Evolutionary conservation across 1,140 invertebrate genomes (phyloP).

Genomic region (Orchesella cincta): DNA sequence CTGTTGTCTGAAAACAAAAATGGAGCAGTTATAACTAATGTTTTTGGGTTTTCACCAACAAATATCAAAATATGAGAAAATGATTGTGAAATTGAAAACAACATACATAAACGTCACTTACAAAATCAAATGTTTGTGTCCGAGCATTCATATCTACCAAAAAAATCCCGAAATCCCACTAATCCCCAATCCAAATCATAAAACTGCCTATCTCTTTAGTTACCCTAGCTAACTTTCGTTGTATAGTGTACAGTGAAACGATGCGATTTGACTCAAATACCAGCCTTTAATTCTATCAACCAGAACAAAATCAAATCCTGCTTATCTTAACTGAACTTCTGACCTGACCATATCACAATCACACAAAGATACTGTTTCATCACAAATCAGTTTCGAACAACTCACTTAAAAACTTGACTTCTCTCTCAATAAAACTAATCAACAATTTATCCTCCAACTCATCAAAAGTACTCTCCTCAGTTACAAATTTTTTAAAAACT

Average conservation of each 20-base stretch:
- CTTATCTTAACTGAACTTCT: not conserved
- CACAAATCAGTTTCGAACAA: too few species aligned
- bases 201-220: not conserved
- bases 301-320: not conserved
- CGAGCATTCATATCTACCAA: conserved; percentile 75
- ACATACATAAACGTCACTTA: too few species aligned
- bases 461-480: too few species aligned
- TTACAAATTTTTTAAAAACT: too few species aligned
- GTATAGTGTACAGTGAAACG: not conserved
- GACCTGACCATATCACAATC: too few species aligned
- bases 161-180: not conserved
- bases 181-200: not conserved
- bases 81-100: too few species aligned
- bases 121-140: conserved; percentile 81
- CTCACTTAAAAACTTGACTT: too few species aligned
- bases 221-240: not conserved
- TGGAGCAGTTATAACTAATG: not conserved
- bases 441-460: too few species aligned
- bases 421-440: too few species aligned
- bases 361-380: too few species aligned
- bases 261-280: not conserved
- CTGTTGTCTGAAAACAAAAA: conserved; percentile 68
- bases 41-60: not conserved
- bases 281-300: not conserved
- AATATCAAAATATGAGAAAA: too few species aligned